Base-by-base conservation (phyloP, 2,888 invertebrate genomes). In the Caenorhabditis sulstoni region DNA sequence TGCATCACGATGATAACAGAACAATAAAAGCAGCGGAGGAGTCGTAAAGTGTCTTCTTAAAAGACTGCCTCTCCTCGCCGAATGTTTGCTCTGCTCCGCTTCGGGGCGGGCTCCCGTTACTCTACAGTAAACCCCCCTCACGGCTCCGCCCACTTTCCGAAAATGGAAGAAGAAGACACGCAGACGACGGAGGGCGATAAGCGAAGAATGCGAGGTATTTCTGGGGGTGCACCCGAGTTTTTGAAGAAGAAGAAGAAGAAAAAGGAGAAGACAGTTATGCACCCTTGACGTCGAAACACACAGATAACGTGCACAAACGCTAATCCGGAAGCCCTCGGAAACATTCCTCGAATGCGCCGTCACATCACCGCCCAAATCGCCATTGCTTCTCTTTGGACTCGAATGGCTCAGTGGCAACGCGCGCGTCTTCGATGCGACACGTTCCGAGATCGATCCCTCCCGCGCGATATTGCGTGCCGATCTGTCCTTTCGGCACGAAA, bases 1-100 rank as follows among this genome's bases (percentile, higher is more conserved):
- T 71, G 62, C 62, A 57, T 71, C 71, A 71, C 55, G 47, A 71
- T 71, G 71, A 71, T n/a, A 68, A 29, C 22, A 53, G 14, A 29
- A 29, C 29, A 29, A 57, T n/a, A 52, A 61, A 52, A 47, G 61
- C 22, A 35, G 18, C 41, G 8, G 1, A 9, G 18, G 39, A 68
- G 59, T 68, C 59, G 59, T 59, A 58, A 49, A 61, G 58, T 44
- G 44, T 68, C 68, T 68, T 68, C 68, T 29, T 29, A 68, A 68
- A 59, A 53, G 45, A 57, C 58, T 57, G 58, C 65, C 55, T 45
- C 55, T 65, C 47, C 37, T 41, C 55, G 16, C 41, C 52, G 41
- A 7, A 12, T 59, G 50, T 68, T 68, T 58, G 59, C 50, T 58
- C n/a, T 44, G 14, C 35, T 67, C 45, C 45, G 35, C 22, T 45